These are phyloP conservation scores for Phalacrocorax pelagicus DNA, from an alignment of 2,113 vertebrate genomes.

Conservation along the genomic window DNA sequence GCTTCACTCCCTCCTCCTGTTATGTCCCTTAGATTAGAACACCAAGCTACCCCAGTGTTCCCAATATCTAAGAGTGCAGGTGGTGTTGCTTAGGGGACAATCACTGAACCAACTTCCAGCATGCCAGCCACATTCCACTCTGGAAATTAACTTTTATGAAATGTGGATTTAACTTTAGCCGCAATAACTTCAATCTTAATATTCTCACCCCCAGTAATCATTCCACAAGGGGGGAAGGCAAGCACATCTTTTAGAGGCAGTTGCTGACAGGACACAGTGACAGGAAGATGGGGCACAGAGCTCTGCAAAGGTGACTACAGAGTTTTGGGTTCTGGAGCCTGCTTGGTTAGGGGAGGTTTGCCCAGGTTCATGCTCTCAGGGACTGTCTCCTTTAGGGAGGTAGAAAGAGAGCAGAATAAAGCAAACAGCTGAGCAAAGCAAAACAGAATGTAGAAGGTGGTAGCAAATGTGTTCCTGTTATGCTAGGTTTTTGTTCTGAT, in stretches of 20 bases:
- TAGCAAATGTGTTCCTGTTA: neutral
- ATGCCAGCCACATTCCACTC: too few relatives aligned
- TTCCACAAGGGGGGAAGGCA: neutral
- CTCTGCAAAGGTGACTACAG: neutral
- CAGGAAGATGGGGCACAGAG: accelerated
- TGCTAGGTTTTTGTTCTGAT: neutral
- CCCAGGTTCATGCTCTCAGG: neutral
- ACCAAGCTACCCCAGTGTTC: too few relatives aligned
- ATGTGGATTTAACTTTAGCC: too few relatives aligned
- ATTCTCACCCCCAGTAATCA: too few relatives aligned
- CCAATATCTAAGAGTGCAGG: too few relatives aligned
- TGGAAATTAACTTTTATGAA: too few relatives aligned
- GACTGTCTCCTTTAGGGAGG: neutral
- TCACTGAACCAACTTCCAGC: too few relatives aligned
- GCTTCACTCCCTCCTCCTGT: too few relatives aligned
- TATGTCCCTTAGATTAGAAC: too few relatives aligned
- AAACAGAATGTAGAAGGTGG: neutral
- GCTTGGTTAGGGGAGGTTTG: neutral
- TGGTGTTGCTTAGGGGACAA: too few relatives aligned
- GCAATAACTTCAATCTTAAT: too few relatives aligned
- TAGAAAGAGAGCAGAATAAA: neutral
- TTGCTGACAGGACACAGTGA: neutral
- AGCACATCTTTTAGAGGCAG: neutral
- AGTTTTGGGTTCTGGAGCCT: neutral
- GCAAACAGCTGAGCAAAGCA: neutral